Percentiles rank a stretch among this genome's conserved stretches.
These are phyloP conservation scores for Yponomeuta plumbellus DNA, from an alignment of 2,888 invertebrate genomes.

Conservation along the genomic window DNA sequence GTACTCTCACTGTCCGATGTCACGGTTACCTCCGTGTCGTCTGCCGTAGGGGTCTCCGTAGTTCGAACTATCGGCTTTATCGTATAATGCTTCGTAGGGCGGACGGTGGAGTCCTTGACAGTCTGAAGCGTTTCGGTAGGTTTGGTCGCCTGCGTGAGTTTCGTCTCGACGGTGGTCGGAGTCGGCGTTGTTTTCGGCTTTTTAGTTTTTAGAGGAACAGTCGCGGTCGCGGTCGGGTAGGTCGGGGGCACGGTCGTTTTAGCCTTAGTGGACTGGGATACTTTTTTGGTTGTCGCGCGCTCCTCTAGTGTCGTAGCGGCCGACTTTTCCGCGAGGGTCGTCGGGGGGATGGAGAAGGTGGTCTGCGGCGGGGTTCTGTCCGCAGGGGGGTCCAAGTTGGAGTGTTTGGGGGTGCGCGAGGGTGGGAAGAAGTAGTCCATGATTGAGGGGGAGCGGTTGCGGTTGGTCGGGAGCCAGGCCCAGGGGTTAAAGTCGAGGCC, in stretches of 20 bases:
- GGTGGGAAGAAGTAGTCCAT: constrained; percentile 74
- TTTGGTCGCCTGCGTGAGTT: constrained; percentile 36
- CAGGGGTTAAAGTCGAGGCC: constrained; percentile 68
- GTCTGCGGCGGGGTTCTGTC: constrained; percentile 50
- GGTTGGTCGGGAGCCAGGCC: constrained; percentile 65
- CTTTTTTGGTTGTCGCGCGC: constrained; percentile 57
- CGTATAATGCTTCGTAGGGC: constrained; percentile 73
- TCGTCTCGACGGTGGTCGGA: constrained; percentile 53
- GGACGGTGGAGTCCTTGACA: constrained; percentile 43
- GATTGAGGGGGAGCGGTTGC: constrained; percentile 64
- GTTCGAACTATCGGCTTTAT: constrained; percentile 66
- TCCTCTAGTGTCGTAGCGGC: constrained; percentile 57
- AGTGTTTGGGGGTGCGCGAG: constrained; percentile 70
- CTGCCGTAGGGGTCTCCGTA: constrained; percentile 54
- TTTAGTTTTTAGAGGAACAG: constrained; percentile 53
- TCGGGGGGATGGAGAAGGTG: constrained; percentile 28
- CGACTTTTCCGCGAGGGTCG: constrained; percentile 43
- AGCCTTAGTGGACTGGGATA: constrained; percentile 49
- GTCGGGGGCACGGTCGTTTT: constrained; percentile 58
- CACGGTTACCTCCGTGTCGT: constrained; percentile 63
- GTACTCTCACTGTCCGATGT: constrained; percentile 66
- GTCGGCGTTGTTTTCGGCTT: constrained; percentile 52
- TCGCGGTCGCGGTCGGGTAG: constrained; percentile 48
- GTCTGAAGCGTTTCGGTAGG: constrained; percentile 39
- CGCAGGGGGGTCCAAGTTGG: constrained; percentile 61